Evolutionary conservation across 2,113 vertebrate species (phyloP).

Genomic region (Anguilla japonica): DNA sequence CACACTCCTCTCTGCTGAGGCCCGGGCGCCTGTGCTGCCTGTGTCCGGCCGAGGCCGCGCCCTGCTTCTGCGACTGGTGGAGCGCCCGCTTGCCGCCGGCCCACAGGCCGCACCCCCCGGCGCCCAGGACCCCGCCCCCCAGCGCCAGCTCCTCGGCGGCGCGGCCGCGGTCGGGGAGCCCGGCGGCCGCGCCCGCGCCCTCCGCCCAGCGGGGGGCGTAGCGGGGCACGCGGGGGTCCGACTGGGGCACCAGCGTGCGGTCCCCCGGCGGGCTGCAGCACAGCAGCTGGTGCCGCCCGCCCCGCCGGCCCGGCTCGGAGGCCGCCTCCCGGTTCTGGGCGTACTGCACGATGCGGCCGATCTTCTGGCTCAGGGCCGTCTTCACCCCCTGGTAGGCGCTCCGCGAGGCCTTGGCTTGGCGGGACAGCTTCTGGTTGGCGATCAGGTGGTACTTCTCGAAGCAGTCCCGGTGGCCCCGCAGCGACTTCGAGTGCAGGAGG

Average conservation of each 20-base stretch:
- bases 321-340: slow-evolving; percentile 90
- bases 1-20: slow-evolving; percentile 82
- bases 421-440: slow-evolving; percentile 90
- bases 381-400: slow-evolving; percentile 92
- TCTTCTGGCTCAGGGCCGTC: slow-evolving; percentile 87
- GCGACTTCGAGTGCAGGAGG: slow-evolving; percentile 82
- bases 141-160: slow-evolving; percentile 68
- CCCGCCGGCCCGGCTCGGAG: slow-evolving; percentile 67
- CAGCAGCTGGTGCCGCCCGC: slow-evolving; percentile 78
- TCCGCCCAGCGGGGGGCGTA: slow-evolving; percentile 84
- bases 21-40: slow-evolving; percentile 33
- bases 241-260: slow-evolving; percentile 79
- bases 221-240: slow-evolving; percentile 87
- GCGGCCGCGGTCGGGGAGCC: slow-evolving; percentile 69
- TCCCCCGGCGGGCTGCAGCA: slow-evolving; percentile 82
- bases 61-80: slow-evolving; percentile 51
- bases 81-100: slow-evolving; percentile 51
- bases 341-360: slow-evolving; percentile 91
- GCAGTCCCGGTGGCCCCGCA: slow-evolving; percentile 94
- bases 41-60: not conserved
- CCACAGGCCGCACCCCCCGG: slow-evolving; percentile 65
- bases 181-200: slow-evolving; percentile 55
- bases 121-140: slow-evolving; percentile 61
- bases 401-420: slow-evolving; percentile 80
- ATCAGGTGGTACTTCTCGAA: slow-evolving; percentile 98